phyloP scores from a whole-genome alignment of 2,797 vertebrate genomes.

The Sebastes steindachneri region DNA sequence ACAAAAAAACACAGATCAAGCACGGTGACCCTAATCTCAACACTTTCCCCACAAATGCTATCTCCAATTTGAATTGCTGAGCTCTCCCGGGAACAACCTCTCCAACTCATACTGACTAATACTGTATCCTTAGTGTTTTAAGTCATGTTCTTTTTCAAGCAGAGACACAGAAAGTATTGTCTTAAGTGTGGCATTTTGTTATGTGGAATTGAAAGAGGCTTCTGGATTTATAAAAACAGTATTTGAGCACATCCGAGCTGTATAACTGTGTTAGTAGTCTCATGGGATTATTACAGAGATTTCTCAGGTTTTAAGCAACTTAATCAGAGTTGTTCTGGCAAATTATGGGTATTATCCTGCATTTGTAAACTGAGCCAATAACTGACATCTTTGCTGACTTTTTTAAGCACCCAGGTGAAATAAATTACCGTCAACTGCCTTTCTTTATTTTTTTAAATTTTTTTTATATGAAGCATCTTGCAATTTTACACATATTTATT shows the following conservation, averaged over 20 bases:
- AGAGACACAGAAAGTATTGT: background rate
- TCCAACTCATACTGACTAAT: background rate
- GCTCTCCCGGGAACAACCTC: background rate
- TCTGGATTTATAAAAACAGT: background rate
- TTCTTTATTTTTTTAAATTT: too few species aligned
- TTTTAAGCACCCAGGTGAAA: background rate
- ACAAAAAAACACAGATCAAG: background rate
- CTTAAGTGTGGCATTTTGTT: background rate
- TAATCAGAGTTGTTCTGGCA: background rate
- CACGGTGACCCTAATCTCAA: background rate
- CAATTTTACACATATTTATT: background rate
- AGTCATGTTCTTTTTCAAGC: background rate
- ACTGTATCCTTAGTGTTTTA: background rate
- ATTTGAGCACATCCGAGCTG: background rate
- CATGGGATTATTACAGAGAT: background rate
- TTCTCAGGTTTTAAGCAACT: background rate
- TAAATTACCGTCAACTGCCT: background rate
- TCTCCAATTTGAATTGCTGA: background rate
- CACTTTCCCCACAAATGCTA: background rate
- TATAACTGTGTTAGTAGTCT: background rate
- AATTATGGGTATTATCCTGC: background rate
- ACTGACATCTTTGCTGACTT: background rate
- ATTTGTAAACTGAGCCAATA: background rate
- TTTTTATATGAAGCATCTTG: background rate
- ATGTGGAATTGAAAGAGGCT: background rate